A percentile compares a stretch with the other conserved stretches of the same genome.
Conservation (phyloP, 2,797 vertebrate species). For the Podarcis lilfordi region DNA sequence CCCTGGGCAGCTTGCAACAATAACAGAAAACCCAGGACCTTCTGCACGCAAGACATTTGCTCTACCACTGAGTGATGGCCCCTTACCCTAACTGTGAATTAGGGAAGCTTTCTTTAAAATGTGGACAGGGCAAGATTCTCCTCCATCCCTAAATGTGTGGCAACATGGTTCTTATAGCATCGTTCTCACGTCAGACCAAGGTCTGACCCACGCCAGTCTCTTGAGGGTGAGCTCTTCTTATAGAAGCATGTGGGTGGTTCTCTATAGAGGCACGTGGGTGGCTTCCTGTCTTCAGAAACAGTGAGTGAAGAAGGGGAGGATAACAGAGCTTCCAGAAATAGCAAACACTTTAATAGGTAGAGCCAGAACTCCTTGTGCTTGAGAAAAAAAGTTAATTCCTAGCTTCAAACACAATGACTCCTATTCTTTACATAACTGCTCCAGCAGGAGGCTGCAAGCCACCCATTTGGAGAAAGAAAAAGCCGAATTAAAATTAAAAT, state of each 20-base stretch:
- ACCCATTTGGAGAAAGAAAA: slow-evolving; percentile 36
- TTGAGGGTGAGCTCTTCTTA: slow-evolving; percentile 55
- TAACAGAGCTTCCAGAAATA: slow-evolving; percentile 67
- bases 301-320: slow-evolving; percentile 41
- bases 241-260: slow-evolving; percentile 66
- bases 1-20: too few species aligned
- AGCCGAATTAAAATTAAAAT: slow-evolving; percentile 53
- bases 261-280: slow-evolving; percentile 65
- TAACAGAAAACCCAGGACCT: too few species aligned
- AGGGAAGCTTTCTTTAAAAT: background rate
- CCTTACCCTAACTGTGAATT: background rate
- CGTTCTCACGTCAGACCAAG: background rate
- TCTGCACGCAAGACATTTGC: too few species aligned
- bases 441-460: slow-evolving; percentile 50
- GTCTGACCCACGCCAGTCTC: background rate
- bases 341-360: slow-evolving; percentile 48
- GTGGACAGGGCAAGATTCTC: background rate
- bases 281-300: slow-evolving; percentile 62
- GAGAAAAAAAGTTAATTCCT: slow-evolving; percentile 61
- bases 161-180: background rate
- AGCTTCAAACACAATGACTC: slow-evolving; percentile 34
- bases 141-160: background rate
- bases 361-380: slow-evolving; percentile 48
- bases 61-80: too few species aligned
- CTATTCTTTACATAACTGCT: slow-evolving; percentile 54